Base-by-base conservation (phyloP, 53 echinoderm and acorn worm genomes). In the Zoroaster sp. region DNA sequence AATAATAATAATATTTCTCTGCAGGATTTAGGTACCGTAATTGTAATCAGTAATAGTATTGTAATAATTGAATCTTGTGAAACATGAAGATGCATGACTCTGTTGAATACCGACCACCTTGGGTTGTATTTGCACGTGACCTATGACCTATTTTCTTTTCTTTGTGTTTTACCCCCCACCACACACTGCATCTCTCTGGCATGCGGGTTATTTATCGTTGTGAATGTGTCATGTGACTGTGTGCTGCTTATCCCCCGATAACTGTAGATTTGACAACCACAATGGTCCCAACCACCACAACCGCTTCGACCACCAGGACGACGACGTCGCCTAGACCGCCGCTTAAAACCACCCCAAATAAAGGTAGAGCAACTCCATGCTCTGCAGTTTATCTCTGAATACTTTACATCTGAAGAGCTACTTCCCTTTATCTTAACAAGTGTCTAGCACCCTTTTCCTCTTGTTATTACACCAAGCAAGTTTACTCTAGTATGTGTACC, bases 331-430 rank as follows among this genome's bases (percentile, higher is more conserved):
- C 70, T 21, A 31, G 12, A n/a, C 21, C 28, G 85, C 15, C 17
- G 47, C 18, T 36, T 59, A 0, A n/a, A 34, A 69, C 85, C 17
- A 85, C 85, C 39, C 49, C 85, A 35, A 36, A 85, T 46, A 85
- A 85, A 85, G 85, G 85, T 85, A 85, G 85, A 85, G 85, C 85
- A 21, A 13, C 71, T 70, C 41, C 49, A 85, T 72, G 85, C 85
- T 85, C 85, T 85, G 85, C 85, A 35, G 49, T 71, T 49, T 79
- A 25, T 79, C 53, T 39, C 59, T 39, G 23, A n/a, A n/a, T n/a
- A 21, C 28, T 25, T 59, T 59, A 21, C 21, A 21, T 25, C 4
- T 23, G 25, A 59, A 59, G 28, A 59, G 0, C 6, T 59, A 25
- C 28, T 28, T 59, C 28, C 8, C 63, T 59, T 3, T 59, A 11